Percentiles rank a stretch among this genome's conserved stretches.
Conservation (phyloP, 2,113 vertebrate genomes). For the Rhabdornis inornatus region DNA sequence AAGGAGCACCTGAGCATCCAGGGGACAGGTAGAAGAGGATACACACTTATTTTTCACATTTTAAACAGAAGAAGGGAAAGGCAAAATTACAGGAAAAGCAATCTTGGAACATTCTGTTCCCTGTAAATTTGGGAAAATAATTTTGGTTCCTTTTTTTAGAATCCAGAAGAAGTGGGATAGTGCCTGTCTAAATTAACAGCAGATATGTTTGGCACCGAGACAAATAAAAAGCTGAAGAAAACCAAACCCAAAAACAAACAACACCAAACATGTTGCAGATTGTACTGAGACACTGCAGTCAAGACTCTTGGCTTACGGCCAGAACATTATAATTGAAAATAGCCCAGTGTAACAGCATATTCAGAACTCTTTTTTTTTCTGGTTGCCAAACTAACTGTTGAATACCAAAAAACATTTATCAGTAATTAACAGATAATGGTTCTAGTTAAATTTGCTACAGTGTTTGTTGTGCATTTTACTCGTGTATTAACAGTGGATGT, state of each 20-base stretch:
- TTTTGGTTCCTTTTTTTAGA: background rate
- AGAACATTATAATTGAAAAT: background rate
- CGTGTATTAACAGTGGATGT: background rate
- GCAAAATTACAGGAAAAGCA: background rate
- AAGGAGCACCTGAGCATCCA: background rate
- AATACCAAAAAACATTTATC: background rate
- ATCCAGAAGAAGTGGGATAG: background rate
- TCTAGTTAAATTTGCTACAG: background rate
- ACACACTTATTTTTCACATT: background rate
- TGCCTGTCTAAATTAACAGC: background rate
- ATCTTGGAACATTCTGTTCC: background rate
- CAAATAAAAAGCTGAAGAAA: background rate
- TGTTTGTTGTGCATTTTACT: background rate
- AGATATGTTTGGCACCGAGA: background rate
- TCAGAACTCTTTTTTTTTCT: background rate
- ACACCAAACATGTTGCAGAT: background rate
- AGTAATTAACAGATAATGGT: background rate
- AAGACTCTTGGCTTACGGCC: background rate
- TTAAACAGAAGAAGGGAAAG: background rate
- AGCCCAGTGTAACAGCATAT: background rate
- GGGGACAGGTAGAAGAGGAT: background rate
- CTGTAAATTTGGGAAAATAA: background rate
- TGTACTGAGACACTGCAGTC: background rate
- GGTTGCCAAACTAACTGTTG: background rate
- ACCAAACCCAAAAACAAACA: accelerated